Base-by-base conservation (phyloP, 53 echinoderm and acorn worm genomes). In the Hippasteria phrygiana region DNA sequence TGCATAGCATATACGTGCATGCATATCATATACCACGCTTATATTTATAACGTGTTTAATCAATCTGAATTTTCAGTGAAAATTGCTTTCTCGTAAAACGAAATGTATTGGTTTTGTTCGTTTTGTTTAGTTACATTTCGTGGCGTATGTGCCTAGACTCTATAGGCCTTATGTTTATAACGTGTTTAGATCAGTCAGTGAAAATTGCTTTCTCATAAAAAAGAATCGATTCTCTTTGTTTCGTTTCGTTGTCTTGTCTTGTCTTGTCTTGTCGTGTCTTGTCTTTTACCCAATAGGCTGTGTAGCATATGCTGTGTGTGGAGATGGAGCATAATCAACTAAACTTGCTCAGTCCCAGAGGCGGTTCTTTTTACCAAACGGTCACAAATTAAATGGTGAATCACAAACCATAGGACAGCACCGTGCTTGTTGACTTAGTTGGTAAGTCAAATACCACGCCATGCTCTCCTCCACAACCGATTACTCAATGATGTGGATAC, bases 371-470 rank as follows among this genome's bases (percentile, higher is more conserved):
- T 66, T 26, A 63, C 78, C 66, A 82, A 66, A 9, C 17, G 43
- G 42, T 46, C 64, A 35, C 45, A 66, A 65, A 82, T 82, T 28
- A 82, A 64, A 66, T 78, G 37, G 56, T 82, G 16, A 38, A 43
- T 66, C 42, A 18, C 66, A 64, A 29, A 12, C 22, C 40, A 6
- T 42, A 43, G 4, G 36, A 63, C 64, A 62, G 66, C 82, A 37
- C 29, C 2, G 34, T 31, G 65, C 45, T 14, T 20, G 66, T 82
- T 82, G 82, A 43, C 37, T 63, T 8, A 82, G 29, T 82, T 64
- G 82, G 42, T 42, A 82, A 82, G 65, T 66, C 82, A 82, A 82
- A 82, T 66, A 82, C 17, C 45, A 65, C 46, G 82, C 55, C 82
- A 66, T 29, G 8, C 40, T 33, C 82, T 62, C 39, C 31, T 32